Percentiles rank a stretch among this genome's conserved stretches.
Conservation (phyloP, 1,140 invertebrate species). For the Stenopsyche tienmushanensis region DNA sequence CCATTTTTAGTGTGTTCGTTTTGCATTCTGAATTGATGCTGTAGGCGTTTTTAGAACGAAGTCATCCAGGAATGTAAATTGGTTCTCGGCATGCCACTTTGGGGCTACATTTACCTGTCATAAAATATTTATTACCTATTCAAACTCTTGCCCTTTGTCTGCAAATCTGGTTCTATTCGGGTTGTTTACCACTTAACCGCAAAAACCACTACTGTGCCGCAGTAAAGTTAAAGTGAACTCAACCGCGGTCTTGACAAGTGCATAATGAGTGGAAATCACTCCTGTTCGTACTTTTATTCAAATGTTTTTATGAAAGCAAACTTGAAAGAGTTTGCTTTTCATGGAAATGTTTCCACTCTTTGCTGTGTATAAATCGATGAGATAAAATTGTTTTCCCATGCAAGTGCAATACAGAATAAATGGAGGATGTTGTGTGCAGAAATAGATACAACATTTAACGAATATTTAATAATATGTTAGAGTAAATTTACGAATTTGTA, state of each 20-base stretch:
- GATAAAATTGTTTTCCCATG: not conserved
- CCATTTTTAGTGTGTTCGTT: too few species aligned
- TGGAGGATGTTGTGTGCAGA: not conserved
- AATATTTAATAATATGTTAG: too few species aligned
- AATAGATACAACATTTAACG: too few species aligned
- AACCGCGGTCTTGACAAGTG: constrained; percentile 4
- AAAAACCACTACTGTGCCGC: constrained; percentile 1
- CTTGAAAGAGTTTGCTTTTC: too few species aligned
- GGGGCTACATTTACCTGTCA: constrained; percentile 5
- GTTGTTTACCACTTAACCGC: not conserved
- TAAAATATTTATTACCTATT: constrained; percentile 20
- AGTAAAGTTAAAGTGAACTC: not conserved
- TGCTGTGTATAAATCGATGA: too few species aligned
- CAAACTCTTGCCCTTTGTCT: constrained; percentile 7
- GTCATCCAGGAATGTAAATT: too few species aligned
- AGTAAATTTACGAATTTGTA: too few species aligned
- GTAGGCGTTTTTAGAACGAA: too few species aligned
- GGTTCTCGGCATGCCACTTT: too few species aligned
- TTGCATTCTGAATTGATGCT: too few species aligned
- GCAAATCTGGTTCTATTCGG: constrained; percentile 1
- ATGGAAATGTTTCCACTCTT: too few species aligned
- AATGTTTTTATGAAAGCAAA: too few species aligned
- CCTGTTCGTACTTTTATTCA: not conserved
- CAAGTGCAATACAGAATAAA: not conserved
- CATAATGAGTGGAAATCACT: constrained; percentile 1